phyloP scores from a whole-genome alignment of 2,797 vertebrate genomes.

The Manis javanica region DNA sequence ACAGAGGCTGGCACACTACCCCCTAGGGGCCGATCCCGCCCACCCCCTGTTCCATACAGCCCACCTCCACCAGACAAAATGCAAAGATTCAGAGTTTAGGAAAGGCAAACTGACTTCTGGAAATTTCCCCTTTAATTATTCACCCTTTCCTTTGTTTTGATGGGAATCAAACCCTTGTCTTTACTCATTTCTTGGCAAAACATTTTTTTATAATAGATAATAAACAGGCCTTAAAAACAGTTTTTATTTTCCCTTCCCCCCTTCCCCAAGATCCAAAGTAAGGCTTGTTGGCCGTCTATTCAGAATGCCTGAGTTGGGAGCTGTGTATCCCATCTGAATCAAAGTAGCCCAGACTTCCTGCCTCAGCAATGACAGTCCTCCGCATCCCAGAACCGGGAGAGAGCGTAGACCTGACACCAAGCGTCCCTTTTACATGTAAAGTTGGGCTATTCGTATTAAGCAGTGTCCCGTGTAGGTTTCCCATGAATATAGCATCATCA shows the following conservation, averaged over 20 bases:
- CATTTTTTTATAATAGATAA: no score
- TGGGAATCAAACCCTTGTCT: not conserved
- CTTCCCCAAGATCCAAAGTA: not conserved
- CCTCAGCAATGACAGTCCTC: not conserved
- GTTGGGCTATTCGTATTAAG: not conserved
- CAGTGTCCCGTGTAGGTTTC: not conserved
- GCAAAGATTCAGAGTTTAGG: no score
- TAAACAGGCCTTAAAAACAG: no score
- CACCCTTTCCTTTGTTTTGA: not conserved
- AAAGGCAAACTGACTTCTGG: not conserved
- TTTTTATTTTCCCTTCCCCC: not conserved
- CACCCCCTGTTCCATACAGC: rapidly evolving
- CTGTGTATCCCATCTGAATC: no score
- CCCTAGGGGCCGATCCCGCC: not conserved
- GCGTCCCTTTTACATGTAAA: not conserved
- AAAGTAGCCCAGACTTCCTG: not conserved
- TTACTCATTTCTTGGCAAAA: not conserved
- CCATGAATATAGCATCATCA: not conserved
- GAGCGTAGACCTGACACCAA: rapidly evolving
- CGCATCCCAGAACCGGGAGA: rapidly evolving
- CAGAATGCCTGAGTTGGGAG: not conserved
- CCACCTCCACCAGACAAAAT: not conserved
- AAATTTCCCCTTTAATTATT: not conserved
- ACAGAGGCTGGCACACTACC: rapidly evolving
- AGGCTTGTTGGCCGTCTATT: not conserved